Evolutionary conservation across 2,797 vertebrate genomes (phyloP).

Genomic region (Aeoliscus strigatus): DNA sequence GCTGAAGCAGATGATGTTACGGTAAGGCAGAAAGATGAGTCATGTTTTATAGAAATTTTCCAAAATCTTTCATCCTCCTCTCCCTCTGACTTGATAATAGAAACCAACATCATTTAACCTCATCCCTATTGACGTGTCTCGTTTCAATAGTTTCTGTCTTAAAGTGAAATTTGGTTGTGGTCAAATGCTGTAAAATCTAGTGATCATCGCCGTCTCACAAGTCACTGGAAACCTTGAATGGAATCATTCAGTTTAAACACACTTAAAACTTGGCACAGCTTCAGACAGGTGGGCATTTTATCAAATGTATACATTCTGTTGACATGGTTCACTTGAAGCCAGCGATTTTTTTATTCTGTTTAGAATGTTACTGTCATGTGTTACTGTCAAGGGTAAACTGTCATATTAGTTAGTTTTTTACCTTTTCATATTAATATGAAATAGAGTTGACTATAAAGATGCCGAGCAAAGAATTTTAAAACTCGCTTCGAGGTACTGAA

Average conservation of each 20-base stretch:
- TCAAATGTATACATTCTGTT: too few relatives aligned
- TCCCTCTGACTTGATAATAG: neutral
- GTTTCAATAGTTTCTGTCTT: slow-evolving; percentile 2
- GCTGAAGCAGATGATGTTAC: slow-evolving; percentile 44
- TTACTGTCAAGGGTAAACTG: too few relatives aligned
- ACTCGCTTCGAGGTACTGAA: neutral
- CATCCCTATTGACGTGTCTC: neutral
- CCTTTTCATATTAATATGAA: too few relatives aligned
- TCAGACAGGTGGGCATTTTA: too few relatives aligned
- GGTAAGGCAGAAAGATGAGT: slow-evolving; percentile 43
- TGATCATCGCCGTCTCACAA: slow-evolving; percentile 5
- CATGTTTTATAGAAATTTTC: neutral
- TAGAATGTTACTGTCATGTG: too few relatives aligned
- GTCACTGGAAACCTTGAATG: slow-evolving; percentile 17
- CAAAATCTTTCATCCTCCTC: neutral
- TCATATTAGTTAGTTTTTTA: too few relatives aligned
- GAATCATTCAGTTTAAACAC: slow-evolving; percentile 2
- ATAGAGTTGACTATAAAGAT: too few relatives aligned
- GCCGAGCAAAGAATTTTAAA: too few relatives aligned
- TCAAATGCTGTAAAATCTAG: slow-evolving; percentile 1
- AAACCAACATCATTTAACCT: neutral
- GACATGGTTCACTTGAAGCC: too few relatives aligned
- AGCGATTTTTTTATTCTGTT: too few relatives aligned
- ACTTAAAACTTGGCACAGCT: neutral
- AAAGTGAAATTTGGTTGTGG: neutral